Evolutionary conservation across 2,888 invertebrate species (phyloP).

Genomic region (Tromatobia lineatoria): DNA sequence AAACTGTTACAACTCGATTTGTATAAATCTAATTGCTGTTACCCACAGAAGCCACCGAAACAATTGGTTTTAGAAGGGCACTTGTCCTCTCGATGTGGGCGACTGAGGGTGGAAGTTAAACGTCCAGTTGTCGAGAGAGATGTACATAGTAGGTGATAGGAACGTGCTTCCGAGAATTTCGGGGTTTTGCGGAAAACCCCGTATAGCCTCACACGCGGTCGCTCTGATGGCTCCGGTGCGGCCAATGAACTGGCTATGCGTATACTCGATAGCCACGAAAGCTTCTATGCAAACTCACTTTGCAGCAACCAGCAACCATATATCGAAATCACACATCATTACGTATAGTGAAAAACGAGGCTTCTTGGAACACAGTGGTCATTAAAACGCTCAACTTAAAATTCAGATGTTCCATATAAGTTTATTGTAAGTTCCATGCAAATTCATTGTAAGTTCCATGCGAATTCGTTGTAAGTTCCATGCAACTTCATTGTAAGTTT

Average conservation of each 20-base stretch:
- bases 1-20: constrained; percentile 1
- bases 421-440: too few species aligned
- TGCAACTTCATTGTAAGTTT: too few species aligned
- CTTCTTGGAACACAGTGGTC: too few species aligned
- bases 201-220: constrained; percentile 58
- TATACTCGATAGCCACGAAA: constrained; percentile 56
- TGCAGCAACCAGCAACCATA: constrained; percentile 18
- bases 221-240: constrained; percentile 57
- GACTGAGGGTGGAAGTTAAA: constrained; percentile 21
- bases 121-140: constrained; percentile 35
- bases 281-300: constrained; percentile 50
- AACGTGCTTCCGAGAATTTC: constrained; percentile 61
- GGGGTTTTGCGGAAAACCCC: constrained; percentile 67
- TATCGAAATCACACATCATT: constrained; percentile 18
- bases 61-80: constrained; percentile 37
- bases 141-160: constrained; percentile 14
- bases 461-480: too few species aligned
- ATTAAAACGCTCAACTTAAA: too few species aligned
- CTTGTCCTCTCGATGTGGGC: constrained; percentile 4
- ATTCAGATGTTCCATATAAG: too few species aligned
- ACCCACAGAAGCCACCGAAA: constrained; percentile 39
- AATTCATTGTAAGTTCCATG: too few species aligned
- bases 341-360: background rate
- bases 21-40: constrained; percentile 31
- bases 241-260: constrained; percentile 58